Evolutionary conservation across 1,140 invertebrate species (phyloP).

Genomic region (Streblospio benedicti): DNA sequence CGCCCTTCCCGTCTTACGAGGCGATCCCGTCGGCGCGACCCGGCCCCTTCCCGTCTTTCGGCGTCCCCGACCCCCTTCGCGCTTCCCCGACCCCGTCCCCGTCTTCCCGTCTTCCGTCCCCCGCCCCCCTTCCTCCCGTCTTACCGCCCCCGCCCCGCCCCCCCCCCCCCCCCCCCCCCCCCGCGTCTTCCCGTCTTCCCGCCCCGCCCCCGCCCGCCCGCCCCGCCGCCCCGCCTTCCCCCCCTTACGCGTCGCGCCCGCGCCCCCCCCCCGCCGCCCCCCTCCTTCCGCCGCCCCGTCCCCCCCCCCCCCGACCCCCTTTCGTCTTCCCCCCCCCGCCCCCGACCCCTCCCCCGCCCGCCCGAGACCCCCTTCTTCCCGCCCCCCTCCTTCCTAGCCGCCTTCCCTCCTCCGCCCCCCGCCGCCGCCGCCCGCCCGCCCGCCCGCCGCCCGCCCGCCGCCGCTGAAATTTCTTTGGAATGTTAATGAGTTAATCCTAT

Average conservation of each 20-base stretch:
- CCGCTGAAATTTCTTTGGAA: background rate
- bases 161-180: background rate
- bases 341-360: background rate
- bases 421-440: background rate
- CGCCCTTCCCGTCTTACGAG: too few relatives aligned
- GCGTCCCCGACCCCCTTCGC: slow-evolving; percentile 6
- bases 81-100: background rate
- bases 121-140: background rate
- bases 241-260: background rate
- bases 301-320: background rate
- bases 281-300: background rate
- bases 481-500: too few relatives aligned
- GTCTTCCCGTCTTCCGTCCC: background rate
- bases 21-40: background rate
- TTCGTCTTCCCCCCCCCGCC: background rate
- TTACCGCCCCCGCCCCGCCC: background rate
- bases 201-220: background rate
- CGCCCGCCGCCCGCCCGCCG: background rate
- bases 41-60: background rate
- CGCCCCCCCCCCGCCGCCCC: background rate
- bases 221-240: slow-evolving; percentile 2
- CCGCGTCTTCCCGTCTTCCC: background rate
- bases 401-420: slow-evolving; percentile 1
- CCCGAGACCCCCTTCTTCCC: background rate
- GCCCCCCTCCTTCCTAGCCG: background rate